A percentile compares a stretch with the other conserved stretches of the same genome.
phyloP scores from a whole-genome alignment of 2,888 invertebrate species.

The Leptopilina drosophilae region DNA sequence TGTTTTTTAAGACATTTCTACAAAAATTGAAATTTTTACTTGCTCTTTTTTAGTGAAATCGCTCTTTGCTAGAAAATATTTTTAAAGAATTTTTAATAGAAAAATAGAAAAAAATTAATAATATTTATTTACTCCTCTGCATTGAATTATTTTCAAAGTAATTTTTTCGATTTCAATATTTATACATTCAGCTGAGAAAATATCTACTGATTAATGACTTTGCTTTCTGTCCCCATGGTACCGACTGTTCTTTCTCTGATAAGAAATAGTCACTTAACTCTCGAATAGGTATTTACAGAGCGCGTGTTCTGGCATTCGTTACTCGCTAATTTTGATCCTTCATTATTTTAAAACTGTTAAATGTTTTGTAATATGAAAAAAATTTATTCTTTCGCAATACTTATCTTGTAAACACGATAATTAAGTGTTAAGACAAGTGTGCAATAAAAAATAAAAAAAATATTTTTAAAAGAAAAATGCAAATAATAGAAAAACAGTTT shows the following conservation, averaged over 20 bases:
- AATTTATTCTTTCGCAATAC: no score
- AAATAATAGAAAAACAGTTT: no score
- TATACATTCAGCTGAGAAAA: conserved; percentile 8
- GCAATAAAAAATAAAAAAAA: background rate
- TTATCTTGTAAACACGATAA: no score
- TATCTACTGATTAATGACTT: conserved; percentile 64
- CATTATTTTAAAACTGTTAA: background rate
- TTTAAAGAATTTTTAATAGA: no score
- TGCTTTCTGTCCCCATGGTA: conserved; percentile 56
- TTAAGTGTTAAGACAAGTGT: no score
- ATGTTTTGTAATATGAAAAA: background rate
- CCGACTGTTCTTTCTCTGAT: conserved; percentile 68
- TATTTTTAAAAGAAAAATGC: no score
- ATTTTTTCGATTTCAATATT: background rate
- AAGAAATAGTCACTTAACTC: conserved; percentile 61
- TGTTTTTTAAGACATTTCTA: no score
- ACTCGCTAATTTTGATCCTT: conserved; percentile 69
- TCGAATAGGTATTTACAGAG: conserved; percentile 65
- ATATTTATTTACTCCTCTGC: no score
- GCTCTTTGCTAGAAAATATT: no score
- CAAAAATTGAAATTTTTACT: no score
- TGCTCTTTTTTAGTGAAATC: no score
- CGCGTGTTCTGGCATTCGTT: conserved; percentile 74
- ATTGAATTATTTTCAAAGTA: background rate
- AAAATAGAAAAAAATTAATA: no score